phyloP scores from a whole-genome alignment of 2,888 invertebrate species.

The Branchellion lobata region DNA sequence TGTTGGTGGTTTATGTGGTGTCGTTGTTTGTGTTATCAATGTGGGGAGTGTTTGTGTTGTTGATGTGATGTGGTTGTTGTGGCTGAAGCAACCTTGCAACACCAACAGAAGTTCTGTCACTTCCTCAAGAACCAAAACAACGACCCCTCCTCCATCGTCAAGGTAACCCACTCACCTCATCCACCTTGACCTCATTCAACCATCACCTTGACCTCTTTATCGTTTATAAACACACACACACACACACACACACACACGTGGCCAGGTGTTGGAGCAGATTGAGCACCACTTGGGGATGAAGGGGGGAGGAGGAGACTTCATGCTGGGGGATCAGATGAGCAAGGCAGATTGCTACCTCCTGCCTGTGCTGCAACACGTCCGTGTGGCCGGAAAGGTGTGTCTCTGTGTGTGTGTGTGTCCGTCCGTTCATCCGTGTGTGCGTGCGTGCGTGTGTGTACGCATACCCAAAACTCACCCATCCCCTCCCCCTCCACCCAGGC shows the following conservation, averaged over 20 bases:
- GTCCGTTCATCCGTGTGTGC: no score
- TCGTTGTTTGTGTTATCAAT: no score
- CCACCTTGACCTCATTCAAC: slow-evolving; percentile 16
- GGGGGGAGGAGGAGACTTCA: slow-evolving; percentile 44
- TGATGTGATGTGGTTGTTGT: no score
- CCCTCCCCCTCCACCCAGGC: slow-evolving; percentile 51
- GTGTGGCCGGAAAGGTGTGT: slow-evolving; percentile 80
- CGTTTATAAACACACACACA: not conserved
- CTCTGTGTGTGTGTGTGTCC: no score
- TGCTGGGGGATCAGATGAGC: slow-evolving; percentile 71
- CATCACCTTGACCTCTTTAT: no score
- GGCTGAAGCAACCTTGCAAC: no score
- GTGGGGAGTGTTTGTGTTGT: no score
- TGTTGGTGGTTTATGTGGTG: no score
- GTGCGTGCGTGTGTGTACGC: no score
- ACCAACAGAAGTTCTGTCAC: slow-evolving; percentile 43
- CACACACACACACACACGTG: slow-evolving; percentile 1
- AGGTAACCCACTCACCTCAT: not conserved
- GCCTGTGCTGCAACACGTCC: slow-evolving; percentile 96
- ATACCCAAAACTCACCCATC: no score
- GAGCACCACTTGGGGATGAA: slow-evolving; percentile 57
- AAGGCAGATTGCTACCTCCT: slow-evolving; percentile 99
- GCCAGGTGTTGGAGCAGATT: slow-evolving; percentile 63
- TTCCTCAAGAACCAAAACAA: slow-evolving; percentile 39
- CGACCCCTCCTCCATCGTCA: slow-evolving; percentile 38